A percentile compares a stretch with the other conserved stretches of the same genome.
These are phyloP conservation scores for Ophioninae sp. DNA, from an alignment of 2,888 invertebrate genomes.

Conservation along the genomic window DNA sequence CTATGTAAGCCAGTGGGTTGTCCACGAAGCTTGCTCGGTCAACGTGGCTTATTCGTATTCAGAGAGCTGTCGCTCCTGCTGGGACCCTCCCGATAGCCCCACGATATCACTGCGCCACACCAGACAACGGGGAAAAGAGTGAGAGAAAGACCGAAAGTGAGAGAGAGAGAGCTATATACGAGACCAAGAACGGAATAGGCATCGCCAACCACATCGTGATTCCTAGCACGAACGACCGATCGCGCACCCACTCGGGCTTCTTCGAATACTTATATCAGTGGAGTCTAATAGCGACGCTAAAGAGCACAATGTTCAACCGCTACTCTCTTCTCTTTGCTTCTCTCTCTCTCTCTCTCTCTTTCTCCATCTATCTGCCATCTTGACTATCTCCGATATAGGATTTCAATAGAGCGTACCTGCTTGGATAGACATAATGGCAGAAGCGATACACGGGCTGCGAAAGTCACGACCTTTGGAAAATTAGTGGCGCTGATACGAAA, in stretches of 20 bases:
- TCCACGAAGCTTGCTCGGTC: slow-evolving; percentile 49
- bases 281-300: slow-evolving; percentile 67
- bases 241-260: slow-evolving; percentile 66
- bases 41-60: slow-evolving; percentile 72
- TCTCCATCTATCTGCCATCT: slow-evolving; percentile 1
- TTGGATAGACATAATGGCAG: slow-evolving; percentile 33
- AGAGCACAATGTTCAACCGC: slow-evolving; percentile 61
- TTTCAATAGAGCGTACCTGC: slow-evolving; percentile 38
- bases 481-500: slow-evolving; percentile 18
- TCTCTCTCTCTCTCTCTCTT: neutral
- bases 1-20: slow-evolving; percentile 73
- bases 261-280: slow-evolving; percentile 70
- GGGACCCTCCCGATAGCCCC: slow-evolving; percentile 66
- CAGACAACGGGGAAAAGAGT: slow-evolving; percentile 28
- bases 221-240: slow-evolving; percentile 72
- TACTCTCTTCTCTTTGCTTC: slow-evolving; percentile 12
- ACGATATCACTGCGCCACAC: slow-evolving; percentile 41
- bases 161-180: slow-evolving; percentile 20
- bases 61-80: slow-evolving; percentile 62
- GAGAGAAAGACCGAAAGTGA: slow-evolving; percentile 32
- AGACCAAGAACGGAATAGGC: slow-evolving; percentile 39
- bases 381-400: slow-evolving; percentile 23
- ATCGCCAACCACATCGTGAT: slow-evolving; percentile 70
- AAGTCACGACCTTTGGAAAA: slow-evolving; percentile 53
- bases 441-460: slow-evolving; percentile 44